Evolutionary conservation across 2,888 invertebrate genomes (phyloP).

Genomic region (Pedicia rivosa): DNA sequence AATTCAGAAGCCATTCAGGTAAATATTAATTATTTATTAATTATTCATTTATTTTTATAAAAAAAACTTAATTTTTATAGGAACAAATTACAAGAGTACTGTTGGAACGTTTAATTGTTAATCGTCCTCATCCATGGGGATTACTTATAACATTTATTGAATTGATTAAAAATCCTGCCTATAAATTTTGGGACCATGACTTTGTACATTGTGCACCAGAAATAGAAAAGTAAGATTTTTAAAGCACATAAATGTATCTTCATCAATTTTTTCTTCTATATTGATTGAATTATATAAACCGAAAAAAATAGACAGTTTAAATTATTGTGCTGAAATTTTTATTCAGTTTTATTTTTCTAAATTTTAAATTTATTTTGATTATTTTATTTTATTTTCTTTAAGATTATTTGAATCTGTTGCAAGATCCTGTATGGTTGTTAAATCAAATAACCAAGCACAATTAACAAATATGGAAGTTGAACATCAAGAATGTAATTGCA

Average conservation of each 20-base stretch:
- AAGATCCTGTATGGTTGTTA: constrained; percentile 83
- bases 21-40: constrained; percentile 6
- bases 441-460: constrained; percentile 40
- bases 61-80: constrained; percentile 9
- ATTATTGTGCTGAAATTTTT: neutral
- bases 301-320: no score
- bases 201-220: constrained; percentile 99
- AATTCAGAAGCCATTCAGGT: constrained; percentile 89
- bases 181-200: constrained; percentile 98
- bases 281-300: neutral
- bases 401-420: constrained; percentile 94
- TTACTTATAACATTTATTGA: constrained; percentile 97
- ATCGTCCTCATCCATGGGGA: constrained; percentile 99
- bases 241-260: neutral
- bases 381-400: constrained; percentile 19
- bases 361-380: constrained; percentile 3
- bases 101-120: constrained; percentile 91
- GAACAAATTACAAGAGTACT: constrained; percentile 96
- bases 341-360: neutral
- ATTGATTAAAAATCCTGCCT: constrained; percentile 93
- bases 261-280: neutral
- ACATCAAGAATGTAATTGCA: constrained; percentile 4
- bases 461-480: constrained; percentile 21
- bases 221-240: constrained; percentile 80
- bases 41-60: neutral